Percentiles rank a stretch among this genome's conserved stretches.
These are phyloP conservation scores for Barnardius zonarius DNA, from an alignment of 2,113 vertebrate species.

Conservation along the genomic window DNA sequence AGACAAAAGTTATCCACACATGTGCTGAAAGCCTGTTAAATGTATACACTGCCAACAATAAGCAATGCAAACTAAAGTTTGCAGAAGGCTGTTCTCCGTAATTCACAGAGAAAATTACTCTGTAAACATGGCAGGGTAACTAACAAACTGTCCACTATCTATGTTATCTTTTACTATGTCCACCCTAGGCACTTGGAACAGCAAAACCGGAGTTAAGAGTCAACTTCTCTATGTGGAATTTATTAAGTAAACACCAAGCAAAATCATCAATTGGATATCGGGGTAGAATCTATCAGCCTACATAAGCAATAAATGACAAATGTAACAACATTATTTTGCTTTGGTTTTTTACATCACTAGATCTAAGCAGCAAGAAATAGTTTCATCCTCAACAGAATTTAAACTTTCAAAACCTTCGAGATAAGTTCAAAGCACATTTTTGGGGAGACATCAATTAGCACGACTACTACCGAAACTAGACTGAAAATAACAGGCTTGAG, in stretches of 20 bases:
- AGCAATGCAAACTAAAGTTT: background rate
- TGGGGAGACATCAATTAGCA: background rate
- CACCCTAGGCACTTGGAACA: background rate
- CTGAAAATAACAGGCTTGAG: background rate
- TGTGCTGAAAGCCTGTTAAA: background rate
- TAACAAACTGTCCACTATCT: background rate
- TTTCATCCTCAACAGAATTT: background rate
- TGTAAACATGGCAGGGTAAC: background rate
- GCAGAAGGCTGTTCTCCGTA: background rate
- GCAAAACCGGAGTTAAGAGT: background rate
- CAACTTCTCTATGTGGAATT: background rate
- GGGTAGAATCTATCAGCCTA: background rate
- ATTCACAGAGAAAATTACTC: background rate
- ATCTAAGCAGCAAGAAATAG: background rate
- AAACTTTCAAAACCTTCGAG: background rate
- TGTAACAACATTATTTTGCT: background rate
- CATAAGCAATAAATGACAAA: background rate
- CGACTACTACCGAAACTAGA: background rate
- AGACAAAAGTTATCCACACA: background rate
- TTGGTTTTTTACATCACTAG: background rate
- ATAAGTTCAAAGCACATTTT: background rate
- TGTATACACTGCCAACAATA: background rate
- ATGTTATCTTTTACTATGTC: background rate
- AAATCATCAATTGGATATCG: background rate
- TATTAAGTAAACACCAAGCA: background rate